These are phyloP conservation scores for Micoletzkya japonica DNA, from an alignment of 2,888 invertebrate species.

Conservation along the genomic window DNA sequence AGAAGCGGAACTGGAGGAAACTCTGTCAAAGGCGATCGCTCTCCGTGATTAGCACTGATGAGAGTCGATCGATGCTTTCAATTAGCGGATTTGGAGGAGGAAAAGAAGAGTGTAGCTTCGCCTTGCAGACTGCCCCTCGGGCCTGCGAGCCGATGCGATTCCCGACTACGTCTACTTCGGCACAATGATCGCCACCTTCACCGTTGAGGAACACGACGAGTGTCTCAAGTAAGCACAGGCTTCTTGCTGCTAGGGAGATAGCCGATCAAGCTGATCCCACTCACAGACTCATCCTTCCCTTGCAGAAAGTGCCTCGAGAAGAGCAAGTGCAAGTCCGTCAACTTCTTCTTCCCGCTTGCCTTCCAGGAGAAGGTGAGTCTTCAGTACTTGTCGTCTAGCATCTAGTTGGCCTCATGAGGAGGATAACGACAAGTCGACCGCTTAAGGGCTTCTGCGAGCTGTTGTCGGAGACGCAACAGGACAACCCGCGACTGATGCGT, in stretches of 20 bases:
- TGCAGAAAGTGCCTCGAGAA: slow-evolving; percentile 47
- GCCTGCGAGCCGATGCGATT: slow-evolving; percentile 59
- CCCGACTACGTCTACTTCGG: slow-evolving; percentile 63
- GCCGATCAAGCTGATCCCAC: neutral
- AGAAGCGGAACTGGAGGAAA: too few species aligned
- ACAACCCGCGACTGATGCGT: slow-evolving; percentile 62
- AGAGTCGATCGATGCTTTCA: neutral
- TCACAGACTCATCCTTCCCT: neutral
- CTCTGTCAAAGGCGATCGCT: neutral
- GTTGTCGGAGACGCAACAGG: slow-evolving; percentile 58
- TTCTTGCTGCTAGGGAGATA: neutral
- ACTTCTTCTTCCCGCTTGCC: slow-evolving; percentile 60
- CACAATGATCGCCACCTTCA: slow-evolving; percentile 57
- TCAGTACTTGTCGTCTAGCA: neutral
- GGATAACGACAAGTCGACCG: neutral
- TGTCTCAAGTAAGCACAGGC: slow-evolving; percentile 14
- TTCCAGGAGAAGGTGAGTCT: slow-evolving; percentile 45
- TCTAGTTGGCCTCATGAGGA: neutral
- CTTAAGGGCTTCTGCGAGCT: slow-evolving; percentile 59
- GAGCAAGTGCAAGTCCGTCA: slow-evolving; percentile 58
- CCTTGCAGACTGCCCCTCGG: slow-evolving; percentile 53
- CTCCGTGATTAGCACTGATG: neutral
- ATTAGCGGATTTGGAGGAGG: neutral
- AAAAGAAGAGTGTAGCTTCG: neutral
- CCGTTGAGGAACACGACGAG: slow-evolving; percentile 41